Base-by-base conservation (phyloP, 2,113 vertebrate genomes). In the Trogon surrucura region DNA sequence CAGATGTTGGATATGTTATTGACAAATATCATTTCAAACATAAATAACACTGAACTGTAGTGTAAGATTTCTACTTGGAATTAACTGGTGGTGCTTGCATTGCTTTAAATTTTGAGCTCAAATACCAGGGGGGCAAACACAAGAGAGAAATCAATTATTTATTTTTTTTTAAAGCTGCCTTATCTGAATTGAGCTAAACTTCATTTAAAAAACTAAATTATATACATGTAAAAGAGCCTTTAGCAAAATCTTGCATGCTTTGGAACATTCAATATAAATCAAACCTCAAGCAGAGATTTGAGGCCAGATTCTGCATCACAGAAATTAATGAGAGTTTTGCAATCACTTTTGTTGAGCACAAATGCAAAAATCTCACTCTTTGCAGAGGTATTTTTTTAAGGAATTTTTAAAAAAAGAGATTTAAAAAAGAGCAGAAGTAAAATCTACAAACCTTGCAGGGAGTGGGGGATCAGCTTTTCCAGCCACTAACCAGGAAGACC, bases 401-500 rank as follows among this genome's bases (percentile, higher is more conserved):
- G 5, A 13, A 2, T 41, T 41, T 36, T 36, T 45, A 73, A 38
- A 11, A 13, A 82, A 58, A 50, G 13, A 20, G 56, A 11, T 41
- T 41, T 41, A 77, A 27, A 16, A 34, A 32, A 53, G 10, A 29
- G 0, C 26, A 58, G 12, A 8, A 73, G 48, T 54, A 79, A 73
- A 67, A 95, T 78, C 20, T 57, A 98, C 98, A 34, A 94, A 99
- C 99, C 99, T 99, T 95, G 99, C 99, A 65, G 99, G 99, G 78
- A 99, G 98, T 0, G 99, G 99, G 17, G 99, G 99, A 84, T 99
- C 99, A 1, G 99, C 99, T 96, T 99, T 99, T 72, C 99, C 99
- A 50, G 99, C 99, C 92, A 99, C 99, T 92, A 99, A 97, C 99
- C 99, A 99, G 29, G 99, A 99, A 78, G 99, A 99, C 88, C 99